Evolutionary conservation across 1,140 invertebrate genomes (phyloP).

Genomic region (Mactra quadrangularis): DNA sequence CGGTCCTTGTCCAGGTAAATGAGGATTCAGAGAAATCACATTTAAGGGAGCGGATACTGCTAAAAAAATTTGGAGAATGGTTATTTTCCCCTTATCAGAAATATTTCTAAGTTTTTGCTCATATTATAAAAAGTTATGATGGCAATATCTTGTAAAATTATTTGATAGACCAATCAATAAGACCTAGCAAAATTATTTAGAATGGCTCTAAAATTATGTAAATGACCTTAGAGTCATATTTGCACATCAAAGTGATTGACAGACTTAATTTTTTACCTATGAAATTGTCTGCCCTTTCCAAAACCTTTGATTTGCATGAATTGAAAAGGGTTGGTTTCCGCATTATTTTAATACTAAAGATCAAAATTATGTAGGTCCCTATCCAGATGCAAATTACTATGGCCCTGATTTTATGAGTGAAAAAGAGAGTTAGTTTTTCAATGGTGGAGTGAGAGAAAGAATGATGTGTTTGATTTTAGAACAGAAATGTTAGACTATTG

Average conservation of each 20-base stretch:
- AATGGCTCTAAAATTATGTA: slow-evolving; percentile 23
- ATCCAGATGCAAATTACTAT: slow-evolving; percentile 7
- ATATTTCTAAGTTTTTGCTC: slow-evolving; percentile 26
- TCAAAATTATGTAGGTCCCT: slow-evolving; percentile 43
- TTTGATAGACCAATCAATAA: background rate
- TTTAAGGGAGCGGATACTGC: slow-evolving; percentile 11
- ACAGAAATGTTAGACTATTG: slow-evolving; percentile 55
- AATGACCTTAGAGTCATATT: background rate
- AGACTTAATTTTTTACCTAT: slow-evolving; percentile 43
- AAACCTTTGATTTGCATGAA: slow-evolving; percentile 40
- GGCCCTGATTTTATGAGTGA: slow-evolving; percentile 26
- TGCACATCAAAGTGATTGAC: slow-evolving; percentile 29
- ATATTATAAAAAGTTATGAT: slow-evolving; percentile 53
- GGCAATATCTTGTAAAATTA: slow-evolving; percentile 30
- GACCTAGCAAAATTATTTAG: slow-evolving; percentile 18
- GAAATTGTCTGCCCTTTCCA: slow-evolving; percentile 31
- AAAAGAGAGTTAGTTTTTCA: slow-evolving; percentile 33
- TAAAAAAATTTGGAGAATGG: slow-evolving; percentile 34
- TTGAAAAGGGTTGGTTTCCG: slow-evolving; percentile 54
- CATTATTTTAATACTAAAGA: slow-evolving; percentile 45
- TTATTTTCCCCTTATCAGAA: slow-evolving; percentile 14
- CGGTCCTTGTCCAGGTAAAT: slow-evolving; percentile 11
- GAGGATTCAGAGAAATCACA: slow-evolving; percentile 30
- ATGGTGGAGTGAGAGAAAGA: slow-evolving; percentile 51
- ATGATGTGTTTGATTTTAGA: slow-evolving; percentile 54